Conservation (phyloP, 2,113 vertebrate species). For the Erpornis zantholeuca region DNA sequence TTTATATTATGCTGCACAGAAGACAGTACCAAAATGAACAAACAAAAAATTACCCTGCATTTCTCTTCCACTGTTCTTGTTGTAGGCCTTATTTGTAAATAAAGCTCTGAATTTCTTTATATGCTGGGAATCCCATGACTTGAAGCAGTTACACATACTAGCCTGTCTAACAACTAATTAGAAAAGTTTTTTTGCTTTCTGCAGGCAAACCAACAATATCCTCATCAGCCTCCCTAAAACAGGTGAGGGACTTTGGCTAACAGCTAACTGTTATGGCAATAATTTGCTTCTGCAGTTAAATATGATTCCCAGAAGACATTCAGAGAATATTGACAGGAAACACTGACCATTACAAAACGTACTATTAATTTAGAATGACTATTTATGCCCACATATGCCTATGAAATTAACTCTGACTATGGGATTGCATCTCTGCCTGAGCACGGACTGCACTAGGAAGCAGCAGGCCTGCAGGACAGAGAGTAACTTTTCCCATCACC, state of each 20-base stretch:
- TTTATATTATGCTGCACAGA: not conserved
- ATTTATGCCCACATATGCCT: not conserved
- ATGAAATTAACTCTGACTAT: not conserved
- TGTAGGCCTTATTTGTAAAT: not conserved
- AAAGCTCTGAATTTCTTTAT: not conserved
- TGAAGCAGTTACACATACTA: not conserved
- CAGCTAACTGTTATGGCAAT: not conserved
- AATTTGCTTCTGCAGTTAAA: not conserved
- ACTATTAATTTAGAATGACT: not conserved
- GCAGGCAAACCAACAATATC: not conserved
- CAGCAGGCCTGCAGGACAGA: not conserved
- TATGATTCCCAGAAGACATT: not conserved
- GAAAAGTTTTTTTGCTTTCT: not conserved
- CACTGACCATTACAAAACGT: not conserved
- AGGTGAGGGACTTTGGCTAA: not conserved
- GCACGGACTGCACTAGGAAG: not conserved
- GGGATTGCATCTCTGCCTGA: not conserved
- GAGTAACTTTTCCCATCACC: not conserved
- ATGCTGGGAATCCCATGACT: not conserved
- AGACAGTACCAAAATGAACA: not conserved
- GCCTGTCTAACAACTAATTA: not conserved
- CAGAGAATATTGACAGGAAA: not conserved
- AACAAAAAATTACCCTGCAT: not conserved
- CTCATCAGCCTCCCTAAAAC: not conserved
- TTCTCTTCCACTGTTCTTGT: not conserved